Evolutionary conservation across 2,797 vertebrate genomes (phyloP).

Genomic region (Cottoperca gobio): DNA sequence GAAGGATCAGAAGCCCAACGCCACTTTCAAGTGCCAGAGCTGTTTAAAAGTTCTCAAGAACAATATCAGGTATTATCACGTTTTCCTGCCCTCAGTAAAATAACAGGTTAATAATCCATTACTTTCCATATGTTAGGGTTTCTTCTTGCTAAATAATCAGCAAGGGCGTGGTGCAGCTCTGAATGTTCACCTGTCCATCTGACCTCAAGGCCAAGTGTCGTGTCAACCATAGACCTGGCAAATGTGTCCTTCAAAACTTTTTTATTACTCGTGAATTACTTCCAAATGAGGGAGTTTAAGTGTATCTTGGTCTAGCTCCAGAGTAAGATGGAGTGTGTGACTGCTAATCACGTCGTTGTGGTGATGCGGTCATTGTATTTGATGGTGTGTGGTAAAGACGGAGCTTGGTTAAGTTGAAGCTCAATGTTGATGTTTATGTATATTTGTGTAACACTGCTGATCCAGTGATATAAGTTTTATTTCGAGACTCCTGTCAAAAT

Average conservation of each 20-base stretch:
- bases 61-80: slow-evolving; percentile 91
- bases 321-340: background rate
- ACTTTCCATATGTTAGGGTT: background rate
- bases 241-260: too few species aligned
- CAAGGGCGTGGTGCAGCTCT: background rate
- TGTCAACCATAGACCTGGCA: too few species aligned
- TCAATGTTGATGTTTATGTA: background rate
- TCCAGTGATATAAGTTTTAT: background rate
- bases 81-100: background rate
- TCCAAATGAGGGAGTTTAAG: background rate
- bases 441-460: background rate
- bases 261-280: too few species aligned
- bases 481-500: slow-evolving; percentile 8
- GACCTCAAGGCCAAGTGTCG: too few species aligned
- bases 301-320: background rate
- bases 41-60: slow-evolving; percentile 98
- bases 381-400: background rate
- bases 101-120: background rate
- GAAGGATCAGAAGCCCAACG: slow-evolving; percentile 88
- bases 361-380: background rate
- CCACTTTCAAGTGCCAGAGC: slow-evolving; percentile 97
- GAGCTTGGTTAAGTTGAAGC: background rate
- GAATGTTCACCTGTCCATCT: too few species aligned
- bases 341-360: background rate
- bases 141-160: background rate